Percentiles rank a stretch among this genome's conserved stretches.
phyloP scores from a whole-genome alignment of 1,140 invertebrate genomes.

The Eurosta solidaginis region DNA sequence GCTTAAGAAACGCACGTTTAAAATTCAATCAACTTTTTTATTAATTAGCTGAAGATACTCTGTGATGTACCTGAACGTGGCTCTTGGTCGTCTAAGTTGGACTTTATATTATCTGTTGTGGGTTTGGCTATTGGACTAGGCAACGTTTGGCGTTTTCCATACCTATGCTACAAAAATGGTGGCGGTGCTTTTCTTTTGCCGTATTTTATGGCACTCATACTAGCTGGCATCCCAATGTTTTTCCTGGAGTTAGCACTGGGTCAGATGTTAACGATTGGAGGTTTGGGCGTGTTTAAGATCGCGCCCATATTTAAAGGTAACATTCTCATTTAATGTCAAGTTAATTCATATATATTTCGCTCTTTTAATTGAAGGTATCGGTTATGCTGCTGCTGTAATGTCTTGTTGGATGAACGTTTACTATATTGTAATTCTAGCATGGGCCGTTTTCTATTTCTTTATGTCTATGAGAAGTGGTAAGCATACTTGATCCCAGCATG shows the following conservation, averaged over 20 bases:
- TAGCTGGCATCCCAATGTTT: conserved; percentile 97
- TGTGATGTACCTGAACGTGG: conserved; percentile 61
- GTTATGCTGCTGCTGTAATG: conserved; percentile 97
- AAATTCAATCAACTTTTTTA: too few species aligned
- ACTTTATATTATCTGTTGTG: conserved; percentile 79
- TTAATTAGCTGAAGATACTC: neutral
- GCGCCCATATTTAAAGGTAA: conserved; percentile 97
- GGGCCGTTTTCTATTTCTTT: conserved; percentile 97
- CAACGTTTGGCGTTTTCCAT: conserved; percentile 89
- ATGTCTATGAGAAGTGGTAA: conserved; percentile 83
- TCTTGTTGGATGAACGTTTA: conserved; percentile 99
- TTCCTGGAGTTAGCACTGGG: conserved; percentile 96
- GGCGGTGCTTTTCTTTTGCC: conserved; percentile 94
- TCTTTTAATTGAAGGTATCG: conserved; percentile 75
- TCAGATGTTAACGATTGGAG: conserved; percentile 96
- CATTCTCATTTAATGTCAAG: neutral
- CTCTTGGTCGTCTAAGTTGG: conserved; percentile 74
- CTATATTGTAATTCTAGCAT: conserved; percentile 98
- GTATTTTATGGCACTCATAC: conserved; percentile 88
- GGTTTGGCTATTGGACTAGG: conserved; percentile 83
- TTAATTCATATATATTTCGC: neutral
- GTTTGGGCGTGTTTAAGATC: conserved; percentile 96
- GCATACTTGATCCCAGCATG: too few species aligned
- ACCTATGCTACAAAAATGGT: conserved; percentile 80
- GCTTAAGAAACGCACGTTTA: too few species aligned